Evolutionary conservation across 2,113 vertebrate genomes (phyloP).

Genomic region (Pionites leucogaster): DNA sequence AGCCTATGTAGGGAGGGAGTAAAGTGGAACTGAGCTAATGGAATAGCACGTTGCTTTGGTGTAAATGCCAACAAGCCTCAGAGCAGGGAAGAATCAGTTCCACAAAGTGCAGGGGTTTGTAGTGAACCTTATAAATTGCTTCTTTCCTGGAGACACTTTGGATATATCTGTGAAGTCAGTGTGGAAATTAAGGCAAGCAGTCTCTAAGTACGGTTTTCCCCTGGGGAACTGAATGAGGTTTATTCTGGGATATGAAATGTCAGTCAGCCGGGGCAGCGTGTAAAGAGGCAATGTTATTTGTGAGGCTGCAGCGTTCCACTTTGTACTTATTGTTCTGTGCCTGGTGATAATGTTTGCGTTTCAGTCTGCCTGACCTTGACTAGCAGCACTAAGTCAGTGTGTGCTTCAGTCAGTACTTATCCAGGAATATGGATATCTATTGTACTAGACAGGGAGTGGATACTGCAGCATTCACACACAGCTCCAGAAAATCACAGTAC

Average conservation of each 20-base stretch:
- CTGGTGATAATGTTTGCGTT: neutral
- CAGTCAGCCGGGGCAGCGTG: neutral
- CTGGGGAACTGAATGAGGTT: neutral
- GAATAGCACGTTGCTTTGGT: neutral
- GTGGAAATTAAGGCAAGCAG: neutral
- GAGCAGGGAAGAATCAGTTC: neutral
- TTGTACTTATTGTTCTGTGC: neutral
- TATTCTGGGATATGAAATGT: neutral
- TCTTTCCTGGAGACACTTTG: neutral
- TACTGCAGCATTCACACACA: neutral
- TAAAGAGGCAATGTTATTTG: neutral
- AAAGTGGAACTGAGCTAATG: neutral
- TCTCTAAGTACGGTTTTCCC: neutral
- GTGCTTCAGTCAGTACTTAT: neutral
- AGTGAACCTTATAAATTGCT: neutral
- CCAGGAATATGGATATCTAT: neutral
- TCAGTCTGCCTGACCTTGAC: neutral
- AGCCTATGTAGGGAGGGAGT: accelerated
- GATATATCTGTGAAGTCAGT: neutral
- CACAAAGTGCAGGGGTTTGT: neutral
- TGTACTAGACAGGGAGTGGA: neutral
- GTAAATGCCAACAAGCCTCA: neutral
- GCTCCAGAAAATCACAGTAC: neutral
- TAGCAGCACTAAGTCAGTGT: neutral
- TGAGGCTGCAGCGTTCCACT: neutral